Conservation (phyloP, 1,140 invertebrate species). For the Trichomalopsis sarcophagae region DNA sequence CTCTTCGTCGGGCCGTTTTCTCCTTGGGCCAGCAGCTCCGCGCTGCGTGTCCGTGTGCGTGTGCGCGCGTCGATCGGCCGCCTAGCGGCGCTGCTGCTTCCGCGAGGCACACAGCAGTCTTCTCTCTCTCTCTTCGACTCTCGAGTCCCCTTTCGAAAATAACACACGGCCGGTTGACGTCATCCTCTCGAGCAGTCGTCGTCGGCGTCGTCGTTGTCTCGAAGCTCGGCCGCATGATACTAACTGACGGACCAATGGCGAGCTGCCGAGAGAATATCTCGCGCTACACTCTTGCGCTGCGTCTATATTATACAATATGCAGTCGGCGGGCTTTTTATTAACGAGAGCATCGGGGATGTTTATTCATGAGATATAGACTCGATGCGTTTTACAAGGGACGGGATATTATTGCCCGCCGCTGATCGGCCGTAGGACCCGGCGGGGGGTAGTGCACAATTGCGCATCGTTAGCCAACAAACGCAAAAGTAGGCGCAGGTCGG, state of each 20-base stretch:
- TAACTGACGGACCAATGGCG: background rate
- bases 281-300: background rate
- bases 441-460: no score
- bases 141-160: slow-evolving; percentile 74
- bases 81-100: slow-evolving; percentile 55
- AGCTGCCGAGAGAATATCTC: background rate
- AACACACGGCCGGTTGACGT: slow-evolving; percentile 74
- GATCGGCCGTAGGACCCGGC: no score
- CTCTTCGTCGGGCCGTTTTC: slow-evolving; percentile 53
- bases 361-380: no score
- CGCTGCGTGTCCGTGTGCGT: background rate
- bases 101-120: background rate
- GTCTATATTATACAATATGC: background rate
- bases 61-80: background rate
- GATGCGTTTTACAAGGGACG: no score
- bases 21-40: slow-evolving; percentile 52
- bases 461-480: no score
- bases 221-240: background rate
- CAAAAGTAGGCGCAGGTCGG: no score
- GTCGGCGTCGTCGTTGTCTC: slow-evolving; percentile 13
- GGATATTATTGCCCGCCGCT: no score
- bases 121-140: slow-evolving; percentile 14
- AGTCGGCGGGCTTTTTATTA: background rate
- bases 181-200: slow-evolving; percentile 57
- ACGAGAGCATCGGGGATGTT: background rate